Base-by-base conservation (phyloP, 2,797 vertebrate genomes). In the Pseudochirops cupreus region DNA sequence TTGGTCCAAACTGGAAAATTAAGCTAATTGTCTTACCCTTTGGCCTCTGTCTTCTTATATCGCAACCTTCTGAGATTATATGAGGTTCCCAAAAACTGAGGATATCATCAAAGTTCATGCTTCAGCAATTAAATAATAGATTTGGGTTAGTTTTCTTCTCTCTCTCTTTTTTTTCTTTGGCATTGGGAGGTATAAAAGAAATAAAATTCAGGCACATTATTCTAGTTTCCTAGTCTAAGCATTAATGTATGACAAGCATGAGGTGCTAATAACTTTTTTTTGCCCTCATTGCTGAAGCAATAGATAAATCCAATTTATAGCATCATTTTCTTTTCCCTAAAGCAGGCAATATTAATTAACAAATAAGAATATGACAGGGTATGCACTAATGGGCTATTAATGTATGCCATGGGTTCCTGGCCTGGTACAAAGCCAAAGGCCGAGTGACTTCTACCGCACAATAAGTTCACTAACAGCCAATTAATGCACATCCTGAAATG, bases 331-430 rank as follows among this genome's bases (percentile, higher is more conserved):
- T 92, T 57, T 39, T 94, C 93, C 54, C 29, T 94, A 96, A 97
- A 97, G 46, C 90, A 96, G 5, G 33, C 90, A 0, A 89, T 92
- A 94, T 29, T n/a, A 93, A 96, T 98, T 97, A 95, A 98, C 94
- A 98, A 98, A 97, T 92, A 97, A 96, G 94, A 91, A 28, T 95
- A 97, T 46, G 95, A 97, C 82, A 94, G 97, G 96, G 26, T 91
- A 57, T 96, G 67, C 3, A 9, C 96, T 97, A 98, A 97, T 95
- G 59, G 74, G 56, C 95, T 96, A 92, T 93, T 96, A 98, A 96
- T 29, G 97, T 92, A 97, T 96, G 24, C 91, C 39, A 0, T 53
- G 57, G 95, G 67, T 92, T 94, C 94, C 92, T 91, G 0, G 92
- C 93, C 26, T 21, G 24, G 90, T 94, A 97, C 16, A 74, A 33